Base-by-base conservation (phyloP, 1,140 invertebrate species). In the Euborellia annulipes region DNA sequence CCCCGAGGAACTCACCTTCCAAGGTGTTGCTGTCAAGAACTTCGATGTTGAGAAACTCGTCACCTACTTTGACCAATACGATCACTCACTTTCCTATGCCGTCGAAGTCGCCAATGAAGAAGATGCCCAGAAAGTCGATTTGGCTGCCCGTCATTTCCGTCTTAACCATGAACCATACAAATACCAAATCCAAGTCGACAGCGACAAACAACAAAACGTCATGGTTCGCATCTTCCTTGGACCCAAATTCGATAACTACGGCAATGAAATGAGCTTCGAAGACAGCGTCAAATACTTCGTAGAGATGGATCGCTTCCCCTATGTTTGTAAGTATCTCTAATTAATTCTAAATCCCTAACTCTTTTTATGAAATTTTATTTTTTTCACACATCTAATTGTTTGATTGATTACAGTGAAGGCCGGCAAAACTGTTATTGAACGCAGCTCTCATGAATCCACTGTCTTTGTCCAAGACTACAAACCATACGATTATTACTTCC, bases 141-240 rank as follows among this genome's bases (percentile, higher is more conserved):
- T 78, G 23, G 60, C 63, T 21, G 70, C 72, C 7, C 67, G 70
- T 43, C 73, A 77, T 47, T 61, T 65, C 22, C 72, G 70, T 18
- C 54, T 71, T n/a, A 63, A 71, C 61, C 71, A 79, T 62, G 72
- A 75, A 58, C 69, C 68, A 22, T 85, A 76, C 68, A 71, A 62
- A 47, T 71, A 76, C 47, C 72, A 67, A 46, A 61, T 76, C 45
- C 62, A 69, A 39, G 62, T 80, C 40, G 69, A 67, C 46, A 71
- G 69, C 48, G 70, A 77, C 0, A 68, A 70, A 49, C 53, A 63
- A 2, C 55, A 52, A 7, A 66, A 73, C 38, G 73, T 65, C 1
- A 59, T 68, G 30, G 61, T 82, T 22, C 72, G 75, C 37, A 59
- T 82, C 17, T 83, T 78, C 67, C 53, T 83, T 30, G 79, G 76